Base-by-base conservation (phyloP, 35 echinoderm and acorn worm genomes). In the Ptychodera flava region DNA sequence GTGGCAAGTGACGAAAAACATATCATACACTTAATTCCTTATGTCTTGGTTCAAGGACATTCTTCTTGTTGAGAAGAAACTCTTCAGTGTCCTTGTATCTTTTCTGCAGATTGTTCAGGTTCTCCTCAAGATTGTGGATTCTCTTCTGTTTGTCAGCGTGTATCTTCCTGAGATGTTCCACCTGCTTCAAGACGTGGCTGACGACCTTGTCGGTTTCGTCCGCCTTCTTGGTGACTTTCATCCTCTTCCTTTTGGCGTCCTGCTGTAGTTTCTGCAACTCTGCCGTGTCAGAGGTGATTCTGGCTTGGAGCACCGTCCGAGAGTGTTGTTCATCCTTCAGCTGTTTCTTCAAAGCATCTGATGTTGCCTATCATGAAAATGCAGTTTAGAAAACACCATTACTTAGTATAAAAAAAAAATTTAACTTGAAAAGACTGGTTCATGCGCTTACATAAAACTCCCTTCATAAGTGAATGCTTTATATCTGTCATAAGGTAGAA, bases 241-340 rank as follows among this genome's bases (percentile, higher is more conserved):
- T 85, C 81, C 90, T 94, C 86, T 99, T 99, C 85, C 92, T 94
- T 86, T 92, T 99, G 15, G 96, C 92, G 30, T 94, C 92, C 1
- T 88, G 28, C 35, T 92, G 96, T 52, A 86, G 90, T 78, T 99
- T 94, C 52, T 94, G 88, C 16, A 99, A 83, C 79, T 99, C 96
- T 0, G 92, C 90, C 29, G 88, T 91, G 36, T 99, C 96, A 0
- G 96, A 88, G 0, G 88, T 34, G 31, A 99, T 94, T 29, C 96
- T 88, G 16, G 96, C 96, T 75, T 99, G 96, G 0, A 99, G 85
- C 32, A 99, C 90, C 0, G 96, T 99, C 85, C 96, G 80, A 79
- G 86, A 83, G 79, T 99, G 96, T 33, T 90, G 92, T 79, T 99
- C 96, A 31, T 99, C 96, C 37, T 92, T 92, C 1, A 94, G 86